Conservation (phyloP, 2,113 vertebrate genomes). For the Dolichallabes microphthalmus region DNA sequence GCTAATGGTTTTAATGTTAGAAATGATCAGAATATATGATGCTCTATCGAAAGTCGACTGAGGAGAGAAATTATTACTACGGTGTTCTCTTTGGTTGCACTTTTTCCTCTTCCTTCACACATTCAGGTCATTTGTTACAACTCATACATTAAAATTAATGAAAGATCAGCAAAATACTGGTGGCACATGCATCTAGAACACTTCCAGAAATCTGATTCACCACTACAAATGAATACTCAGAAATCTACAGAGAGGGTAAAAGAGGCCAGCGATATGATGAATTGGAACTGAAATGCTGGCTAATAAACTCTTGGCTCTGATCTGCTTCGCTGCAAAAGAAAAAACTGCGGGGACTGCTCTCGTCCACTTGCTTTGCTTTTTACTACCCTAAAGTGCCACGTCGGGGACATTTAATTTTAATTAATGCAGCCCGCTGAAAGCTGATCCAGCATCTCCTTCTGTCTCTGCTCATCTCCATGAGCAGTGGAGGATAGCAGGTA, state of each 20-base stretch:
- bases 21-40: no score
- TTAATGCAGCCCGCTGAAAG: conserved; percentile 24
- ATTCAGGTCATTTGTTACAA: not conserved
- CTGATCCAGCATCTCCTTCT: conserved; percentile 31
- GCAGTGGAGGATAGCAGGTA: conserved; percentile 22
- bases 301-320: conserved; percentile 39
- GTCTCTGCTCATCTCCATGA: conserved; percentile 23
- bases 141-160: not conserved
- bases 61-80: not conserved
- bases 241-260: conserved; percentile 27
- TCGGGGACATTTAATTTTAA: conserved; percentile 46
- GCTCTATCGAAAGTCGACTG: not conserved
- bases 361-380: conserved; percentile 30
- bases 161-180: not conserved
- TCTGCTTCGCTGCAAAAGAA: not conserved
- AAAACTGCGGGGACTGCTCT: conserved; percentile 43
- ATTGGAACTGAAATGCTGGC: conserved; percentile 23
- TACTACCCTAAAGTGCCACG: conserved; percentile 32
- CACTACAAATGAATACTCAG: conserved; percentile 12
- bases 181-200: conserved; percentile 8
- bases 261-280: conserved; percentile 39
- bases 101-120: not conserved
- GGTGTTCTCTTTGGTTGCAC: conserved; percentile 3
- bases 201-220: not conserved
- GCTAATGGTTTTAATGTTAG: no score